phyloP scores from a whole-genome alignment of 2,888 invertebrate species.

The Periphyllus acericola region DNA sequence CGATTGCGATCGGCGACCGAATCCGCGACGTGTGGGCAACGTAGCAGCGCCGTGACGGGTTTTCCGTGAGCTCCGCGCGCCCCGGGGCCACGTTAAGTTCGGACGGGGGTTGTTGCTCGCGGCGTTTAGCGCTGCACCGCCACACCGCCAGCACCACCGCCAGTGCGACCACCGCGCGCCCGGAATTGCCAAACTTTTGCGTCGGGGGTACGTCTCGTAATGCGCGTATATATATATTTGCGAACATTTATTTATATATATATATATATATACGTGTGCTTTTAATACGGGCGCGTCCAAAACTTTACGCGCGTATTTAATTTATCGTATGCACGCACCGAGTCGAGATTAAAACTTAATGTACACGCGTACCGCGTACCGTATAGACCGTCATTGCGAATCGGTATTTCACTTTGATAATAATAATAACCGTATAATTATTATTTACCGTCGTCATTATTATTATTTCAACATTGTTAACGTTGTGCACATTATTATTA shows the following conservation, averaged over 20 bases:
- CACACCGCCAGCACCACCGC: not conserved
- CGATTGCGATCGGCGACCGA: too few relatives aligned
- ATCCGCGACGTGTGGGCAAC: too few relatives aligned
- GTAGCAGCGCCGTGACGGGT: too few relatives aligned
- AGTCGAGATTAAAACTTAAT: not conserved
- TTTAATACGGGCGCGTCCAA: not conserved
- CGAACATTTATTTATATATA: too few relatives aligned
- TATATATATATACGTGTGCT: too few relatives aligned
- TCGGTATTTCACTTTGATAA: not conserved
- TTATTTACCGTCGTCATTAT: not conserved
- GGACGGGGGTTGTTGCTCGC: too few relatives aligned
- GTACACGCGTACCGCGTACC: too few relatives aligned
- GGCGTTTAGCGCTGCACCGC: not conserved
- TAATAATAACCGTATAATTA: not conserved
- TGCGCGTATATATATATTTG: too few relatives aligned
- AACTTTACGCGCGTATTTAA: slow-evolving; percentile 18
- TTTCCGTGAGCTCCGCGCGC: too few relatives aligned
- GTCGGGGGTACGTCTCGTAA: not conserved
- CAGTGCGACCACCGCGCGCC: too few relatives aligned
- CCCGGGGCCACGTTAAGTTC: too few relatives aligned
- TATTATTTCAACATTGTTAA: not conserved
- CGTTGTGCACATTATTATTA: not conserved
- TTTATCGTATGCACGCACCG: not conserved
- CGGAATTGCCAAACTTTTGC: slow-evolving; percentile 18
- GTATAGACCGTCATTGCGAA: not conserved